Evolutionary conservation across 2,113 vertebrate genomes (phyloP).

Genomic region (Etheostoma spectabile): DNA sequence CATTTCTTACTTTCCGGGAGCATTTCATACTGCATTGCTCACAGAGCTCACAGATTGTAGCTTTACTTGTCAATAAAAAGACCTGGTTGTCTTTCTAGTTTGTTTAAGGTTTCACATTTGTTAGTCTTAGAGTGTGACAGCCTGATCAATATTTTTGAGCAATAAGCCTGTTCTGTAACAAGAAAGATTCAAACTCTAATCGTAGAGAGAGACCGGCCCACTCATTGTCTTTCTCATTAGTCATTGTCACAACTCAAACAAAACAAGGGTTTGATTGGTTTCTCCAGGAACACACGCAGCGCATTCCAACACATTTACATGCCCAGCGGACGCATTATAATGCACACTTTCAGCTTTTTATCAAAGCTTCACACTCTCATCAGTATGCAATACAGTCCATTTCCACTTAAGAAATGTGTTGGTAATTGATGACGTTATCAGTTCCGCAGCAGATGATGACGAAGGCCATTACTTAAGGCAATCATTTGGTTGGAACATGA

Average conservation of each 20-base stretch:
- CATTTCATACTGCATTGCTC: neutral
- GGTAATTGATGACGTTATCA: constrained; percentile 61
- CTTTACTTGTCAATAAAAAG: neutral
- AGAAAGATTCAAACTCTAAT: constrained; percentile 17
- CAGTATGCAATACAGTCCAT: constrained; percentile 42
- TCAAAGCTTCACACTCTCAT: constrained; percentile 33
- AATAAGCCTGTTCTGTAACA: constrained; percentile 33
- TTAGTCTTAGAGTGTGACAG: constrained; percentile 35
- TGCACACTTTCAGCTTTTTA: constrained; percentile 11
- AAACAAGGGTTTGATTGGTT: constrained; percentile 43
- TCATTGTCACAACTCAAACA: constrained; percentile 40
- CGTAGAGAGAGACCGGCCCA: neutral
- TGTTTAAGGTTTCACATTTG: constrained; percentile 17
- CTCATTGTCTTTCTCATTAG: constrained; percentile 36
- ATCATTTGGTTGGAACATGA: constrained; percentile 26
- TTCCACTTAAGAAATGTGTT: constrained; percentile 32
- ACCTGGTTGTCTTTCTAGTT: neutral
- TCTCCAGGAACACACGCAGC: constrained; percentile 9
- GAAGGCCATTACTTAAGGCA: constrained; percentile 37
- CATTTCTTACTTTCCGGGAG: constrained; percentile 36
- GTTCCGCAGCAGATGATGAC: constrained; percentile 46
- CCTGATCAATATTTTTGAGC: constrained; percentile 39
- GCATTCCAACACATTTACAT: constrained; percentile 2
- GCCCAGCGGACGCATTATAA: neutral
- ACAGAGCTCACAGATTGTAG: neutral